Evolutionary conservation across 2,888 invertebrate species (phyloP).

Genomic region (Eueremaeus valkanovi): DNA sequence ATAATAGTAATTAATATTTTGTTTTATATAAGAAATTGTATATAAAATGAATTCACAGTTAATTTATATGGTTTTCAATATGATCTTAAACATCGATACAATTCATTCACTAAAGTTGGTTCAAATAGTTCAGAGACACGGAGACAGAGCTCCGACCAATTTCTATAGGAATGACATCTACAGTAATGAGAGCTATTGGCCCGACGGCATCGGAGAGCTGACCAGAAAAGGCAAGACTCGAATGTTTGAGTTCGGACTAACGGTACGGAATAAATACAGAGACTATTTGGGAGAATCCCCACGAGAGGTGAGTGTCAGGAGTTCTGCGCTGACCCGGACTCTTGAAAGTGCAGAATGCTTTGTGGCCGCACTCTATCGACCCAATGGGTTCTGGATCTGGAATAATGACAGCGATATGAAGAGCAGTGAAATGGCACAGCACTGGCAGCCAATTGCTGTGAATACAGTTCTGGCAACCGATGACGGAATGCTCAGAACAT

Average conservation of each 20-base stretch:
- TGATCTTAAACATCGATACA: background rate
- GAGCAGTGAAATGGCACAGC: background rate
- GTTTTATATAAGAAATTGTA: background rate
- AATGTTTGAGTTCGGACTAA: slow-evolving; percentile 8
- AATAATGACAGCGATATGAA: too few relatives aligned
- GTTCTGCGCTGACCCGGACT: background rate
- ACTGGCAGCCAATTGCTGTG: slow-evolving; percentile 4
- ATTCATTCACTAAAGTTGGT: background rate
- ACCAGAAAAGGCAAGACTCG: slow-evolving; percentile 10
- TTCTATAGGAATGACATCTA: slow-evolving; percentile 36
- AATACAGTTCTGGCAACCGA: background rate
- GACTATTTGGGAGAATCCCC: background rate
- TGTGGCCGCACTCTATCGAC: background rate
- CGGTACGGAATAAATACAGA: background rate
- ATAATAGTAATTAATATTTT: background rate
- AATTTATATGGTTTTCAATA: background rate
- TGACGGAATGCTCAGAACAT: slow-evolving; percentile 19
- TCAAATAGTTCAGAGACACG: slow-evolving; percentile 26
- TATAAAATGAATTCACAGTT: background rate
- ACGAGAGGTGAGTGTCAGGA: background rate
- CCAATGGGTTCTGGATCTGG: background rate
- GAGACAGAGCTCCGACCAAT: slow-evolving; percentile 18
- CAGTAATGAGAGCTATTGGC: slow-evolving; percentile 7
- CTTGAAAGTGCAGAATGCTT: background rate
- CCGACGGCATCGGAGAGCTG: slow-evolving; percentile 38